Evolutionary conservation across 1,140 invertebrate species (phyloP), one percentile per base, ranked within the genome.

Genomic region (Drosophila chauvacae): DNA sequence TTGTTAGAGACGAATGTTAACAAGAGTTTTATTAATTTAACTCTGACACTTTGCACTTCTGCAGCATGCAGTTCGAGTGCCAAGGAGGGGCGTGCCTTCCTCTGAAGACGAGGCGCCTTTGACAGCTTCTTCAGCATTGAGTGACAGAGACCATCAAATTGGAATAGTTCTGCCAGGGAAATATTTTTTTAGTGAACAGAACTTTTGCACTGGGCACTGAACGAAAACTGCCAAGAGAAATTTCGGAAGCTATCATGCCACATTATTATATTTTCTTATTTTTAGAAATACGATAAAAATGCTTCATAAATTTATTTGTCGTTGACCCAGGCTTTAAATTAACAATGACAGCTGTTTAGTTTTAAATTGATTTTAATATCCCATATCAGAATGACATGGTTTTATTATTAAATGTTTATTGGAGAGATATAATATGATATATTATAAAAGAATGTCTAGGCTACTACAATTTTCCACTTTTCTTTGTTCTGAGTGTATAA

Each of bases 111-210:
- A 48, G 23, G 23, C 23, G 23, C 61, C 42, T 59, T 47, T 42
- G 58, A 76, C 70, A 75, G 68, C 61, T 75, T 58, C 65, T 71
- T 55, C 39, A 70, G 60, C 42, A 77, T 72, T 47, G 63, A 85
- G 77, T 60, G 68, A 48, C 39, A 30, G 62, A 59, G 50, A 53
- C 56, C 66, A 83, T 79, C 71, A 80, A 82, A 87, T 77, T 57
- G 76, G 56, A 87, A 82, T 81, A 68, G 60, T 66, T 56, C 74
- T 59, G 53, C 62, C 30, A 50, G 30, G 26, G 14, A 53, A 81
- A 63, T 74, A 69, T 77, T 73, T 61, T 81, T 82, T 81, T 75
- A 81, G 64, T 61, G 65, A 68, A 79, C 59, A 70, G 42, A 70
- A 69, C 59, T 66, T 44, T 55, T 55, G 28, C 47, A 11, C 16